Evolutionary conservation across 2,888 invertebrate species (phyloP).

Genomic region (Coleophora deauratella): DNA sequence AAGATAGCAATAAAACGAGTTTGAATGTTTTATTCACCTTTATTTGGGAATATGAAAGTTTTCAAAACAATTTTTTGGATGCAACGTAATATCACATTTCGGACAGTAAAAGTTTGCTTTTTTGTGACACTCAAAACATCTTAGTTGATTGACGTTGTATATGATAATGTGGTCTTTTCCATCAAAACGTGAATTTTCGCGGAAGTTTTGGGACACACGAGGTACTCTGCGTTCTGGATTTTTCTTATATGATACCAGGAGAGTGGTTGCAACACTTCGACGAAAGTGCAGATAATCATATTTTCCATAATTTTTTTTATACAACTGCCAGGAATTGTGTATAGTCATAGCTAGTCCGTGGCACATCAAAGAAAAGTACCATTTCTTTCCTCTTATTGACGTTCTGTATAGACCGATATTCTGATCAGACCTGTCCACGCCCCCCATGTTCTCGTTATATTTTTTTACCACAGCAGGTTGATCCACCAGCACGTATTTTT

Average conservation of each 20-base stretch:
- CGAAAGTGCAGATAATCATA: background rate
- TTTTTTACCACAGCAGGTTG: slow-evolving; percentile 2
- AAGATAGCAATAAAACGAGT: too few species aligned
- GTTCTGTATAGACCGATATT: slow-evolving; percentile 1
- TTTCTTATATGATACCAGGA: background rate
- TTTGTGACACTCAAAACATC: background rate
- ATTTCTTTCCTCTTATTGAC: slow-evolving; percentile 1
- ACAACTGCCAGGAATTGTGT: slow-evolving; percentile 1
- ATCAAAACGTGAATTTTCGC: background rate
- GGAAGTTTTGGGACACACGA: background rate
- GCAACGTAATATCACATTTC: background rate
- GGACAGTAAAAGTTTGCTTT: background rate
- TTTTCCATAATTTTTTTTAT: background rate
- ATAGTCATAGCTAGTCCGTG: background rate
- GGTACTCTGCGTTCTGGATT: background rate
- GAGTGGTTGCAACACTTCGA: background rate
- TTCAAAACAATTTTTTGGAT: background rate
- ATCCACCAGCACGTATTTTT: slow-evolving; percentile 2
- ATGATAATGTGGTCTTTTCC: background rate
- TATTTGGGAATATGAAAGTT: background rate
- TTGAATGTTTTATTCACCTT: too few species aligned
- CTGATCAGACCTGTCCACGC: slow-evolving; percentile 3
- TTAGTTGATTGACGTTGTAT: background rate
- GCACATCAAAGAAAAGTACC: background rate
- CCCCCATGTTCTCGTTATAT: slow-evolving; percentile 3